Evolutionary conservation across 2,888 invertebrate genomes (phyloP).

Genomic region (Odontocolon sp.): DNA sequence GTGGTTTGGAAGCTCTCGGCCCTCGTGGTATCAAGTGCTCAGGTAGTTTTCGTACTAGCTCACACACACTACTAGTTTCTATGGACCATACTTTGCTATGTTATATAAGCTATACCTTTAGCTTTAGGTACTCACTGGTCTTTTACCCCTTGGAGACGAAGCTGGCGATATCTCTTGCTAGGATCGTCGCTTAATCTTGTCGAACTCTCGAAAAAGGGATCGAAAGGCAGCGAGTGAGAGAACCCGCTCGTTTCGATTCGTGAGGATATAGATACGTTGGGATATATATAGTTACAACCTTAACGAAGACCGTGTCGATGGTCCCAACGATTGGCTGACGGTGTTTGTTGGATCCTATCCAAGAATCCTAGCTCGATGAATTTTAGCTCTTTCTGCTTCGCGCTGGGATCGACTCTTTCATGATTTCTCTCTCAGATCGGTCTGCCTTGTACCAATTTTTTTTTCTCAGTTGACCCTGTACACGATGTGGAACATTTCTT

Average conservation of each 20-base stretch:
- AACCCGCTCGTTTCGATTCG: constrained; percentile 27
- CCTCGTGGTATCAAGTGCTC: constrained; percentile 19
- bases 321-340: constrained; percentile 55
- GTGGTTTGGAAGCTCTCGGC: constrained; percentile 34
- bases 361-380: constrained; percentile 54
- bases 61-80: constrained; percentile 23
- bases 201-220: constrained; percentile 57
- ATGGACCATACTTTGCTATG: background rate
- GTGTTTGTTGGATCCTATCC: constrained; percentile 56
- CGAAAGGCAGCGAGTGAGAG: constrained; percentile 12
- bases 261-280: background rate
- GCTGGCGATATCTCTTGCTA: constrained; percentile 49
- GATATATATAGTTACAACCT: constrained; percentile 27
- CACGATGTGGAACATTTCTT: constrained; percentile 4
- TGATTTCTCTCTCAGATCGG: constrained; percentile 11
- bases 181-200: constrained; percentile 60
- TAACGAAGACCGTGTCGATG: constrained; percentile 59
- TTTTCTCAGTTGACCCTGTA: constrained; percentile 11
- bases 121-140: constrained; percentile 31
- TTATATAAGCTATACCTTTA: background rate
- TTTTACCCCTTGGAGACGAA: constrained; percentile 49
- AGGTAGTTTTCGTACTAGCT: background rate
- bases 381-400: constrained; percentile 34
- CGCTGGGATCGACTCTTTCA: constrained; percentile 23
- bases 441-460: constrained; percentile 24